These are phyloP conservation scores for Protonibea diacanthus DNA, from an alignment of 2,797 vertebrate genomes.

Conservation along the genomic window DNA sequence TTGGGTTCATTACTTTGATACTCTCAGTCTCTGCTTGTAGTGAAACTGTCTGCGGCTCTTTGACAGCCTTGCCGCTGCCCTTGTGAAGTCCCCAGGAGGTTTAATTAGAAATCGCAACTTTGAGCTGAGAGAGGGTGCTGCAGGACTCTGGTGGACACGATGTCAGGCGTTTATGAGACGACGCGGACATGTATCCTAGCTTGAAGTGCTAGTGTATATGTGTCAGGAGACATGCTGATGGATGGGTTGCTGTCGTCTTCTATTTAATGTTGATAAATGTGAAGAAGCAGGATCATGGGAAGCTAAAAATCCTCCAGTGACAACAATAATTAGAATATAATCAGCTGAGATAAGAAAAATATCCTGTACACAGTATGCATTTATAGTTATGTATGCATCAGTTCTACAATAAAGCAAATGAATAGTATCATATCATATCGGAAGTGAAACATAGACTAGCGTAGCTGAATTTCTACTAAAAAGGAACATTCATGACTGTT, in stretches of 20 bases:
- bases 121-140: slow-evolving; percentile 23
- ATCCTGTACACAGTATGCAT: too few species aligned
- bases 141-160: slow-evolving; percentile 9
- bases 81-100: slow-evolving; percentile 65
- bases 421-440: neutral
- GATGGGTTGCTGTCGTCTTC: neutral
- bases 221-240: neutral
- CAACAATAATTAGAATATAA: neutral
- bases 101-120: slow-evolving; percentile 75
- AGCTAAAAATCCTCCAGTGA: slow-evolving; percentile 2
- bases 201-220: slow-evolving; percentile 8
- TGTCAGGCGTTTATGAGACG: slow-evolving; percentile 28
- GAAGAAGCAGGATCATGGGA: neutral
- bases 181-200: neutral
- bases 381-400: neutral
- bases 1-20: slow-evolving; percentile 70
- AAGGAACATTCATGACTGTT: neutral
- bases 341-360: neutral
- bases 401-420: neutral
- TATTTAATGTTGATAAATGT: slow-evolving; percentile 1
- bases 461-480: slow-evolving; percentile 3
- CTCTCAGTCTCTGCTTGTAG: slow-evolving; percentile 47
- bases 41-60: slow-evolving; percentile 56
- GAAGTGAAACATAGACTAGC: neutral
- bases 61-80: slow-evolving; percentile 43